Evolutionary conservation across 2,888 invertebrate species (phyloP), one percentile per base, ranked within the genome.

Genomic region (Lacanobia wlatinum): DNA sequence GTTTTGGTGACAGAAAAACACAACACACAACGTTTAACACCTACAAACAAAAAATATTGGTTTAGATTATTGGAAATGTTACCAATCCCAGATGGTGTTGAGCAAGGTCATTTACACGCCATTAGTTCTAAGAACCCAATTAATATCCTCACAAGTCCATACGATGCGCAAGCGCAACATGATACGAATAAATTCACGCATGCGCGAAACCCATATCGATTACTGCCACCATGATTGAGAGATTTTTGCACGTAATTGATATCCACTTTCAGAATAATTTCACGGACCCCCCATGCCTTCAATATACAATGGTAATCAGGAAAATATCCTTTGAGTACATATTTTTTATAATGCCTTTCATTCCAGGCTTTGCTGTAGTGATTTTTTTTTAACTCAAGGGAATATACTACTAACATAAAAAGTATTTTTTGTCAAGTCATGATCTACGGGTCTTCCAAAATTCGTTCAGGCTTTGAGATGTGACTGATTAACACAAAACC

Each of bases 171-270:
- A 43, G 60, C 73, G 64, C 72, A 64, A 21, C 64, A 56, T 55
- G 64, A 72, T 78, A 52, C 18, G 55, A 76, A 72, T 78, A 61
- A 34, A 72, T 78, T 60, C 28, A 46, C 28, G 48, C 38, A 60
- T 18, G 78, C 78, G 76, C 76, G 50, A 78, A 56, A 61, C 14
- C 2, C 50, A 60, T 64, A 55, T 64, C 53, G 72, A 78, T 76
- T 71, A 64, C 72, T 38, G 18, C 64, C 14, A 38, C 9, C 50
- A 16, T 40, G 38, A 72, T 78, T 72, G 73, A 72, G 28, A 28
- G 46, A 78, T 72, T 78, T 71, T 72, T 63, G 55, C 76, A 78
- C 78, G 73, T 76, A 60, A 76, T 78, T 60, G 40, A 48, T 55
- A 53, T 14, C 16, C 48, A 78, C 53, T 64, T 43, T 78, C 14